Percentiles rank a stretch among this genome's conserved stretches.
phyloP scores from a whole-genome alignment of 2,797 vertebrate species.

The Phoebastria nigripes region DNA sequence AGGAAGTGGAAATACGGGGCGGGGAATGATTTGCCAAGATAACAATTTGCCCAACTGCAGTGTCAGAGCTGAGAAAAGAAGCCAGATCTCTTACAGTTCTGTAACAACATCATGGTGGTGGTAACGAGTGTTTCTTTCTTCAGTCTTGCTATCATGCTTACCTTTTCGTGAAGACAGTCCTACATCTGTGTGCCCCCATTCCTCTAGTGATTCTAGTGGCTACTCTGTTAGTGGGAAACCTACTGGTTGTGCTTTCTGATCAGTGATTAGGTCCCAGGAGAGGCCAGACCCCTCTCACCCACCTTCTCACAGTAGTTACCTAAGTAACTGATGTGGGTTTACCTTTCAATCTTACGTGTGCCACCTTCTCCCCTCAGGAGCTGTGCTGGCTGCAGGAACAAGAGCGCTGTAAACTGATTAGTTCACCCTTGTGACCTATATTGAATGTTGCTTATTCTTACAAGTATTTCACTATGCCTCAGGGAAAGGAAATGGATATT shows the following conservation, averaged over 20 bases:
- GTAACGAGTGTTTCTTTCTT: not conserved
- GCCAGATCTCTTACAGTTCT: not conserved
- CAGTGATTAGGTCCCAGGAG: not conserved
- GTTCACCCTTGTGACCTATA: not conserved
- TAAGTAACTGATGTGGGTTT: not conserved
- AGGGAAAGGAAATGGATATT: not conserved
- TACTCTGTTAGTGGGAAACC: not conserved
- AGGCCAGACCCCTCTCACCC: not conserved
- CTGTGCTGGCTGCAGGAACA: not conserved
- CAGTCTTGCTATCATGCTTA: not conserved
- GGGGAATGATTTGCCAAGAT: not conserved
- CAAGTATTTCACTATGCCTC: not conserved
- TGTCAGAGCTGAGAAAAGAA: not conserved
- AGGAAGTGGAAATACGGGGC: not conserved
- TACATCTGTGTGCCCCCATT: not conserved
- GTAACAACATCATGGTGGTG: not conserved
- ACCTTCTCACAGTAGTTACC: not conserved
- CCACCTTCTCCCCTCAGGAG: not conserved
- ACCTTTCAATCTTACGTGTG: not conserved
- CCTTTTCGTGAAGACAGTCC: not conserved
- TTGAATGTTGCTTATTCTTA: not conserved
- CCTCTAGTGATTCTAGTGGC: not conserved
- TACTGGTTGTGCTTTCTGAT: not conserved
- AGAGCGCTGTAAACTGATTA: not conserved
- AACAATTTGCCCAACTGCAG: not conserved